These are phyloP conservation scores for Chionomys nivalis DNA, from an alignment of 2,113 vertebrate genomes.

Conservation along the genomic window DNA sequence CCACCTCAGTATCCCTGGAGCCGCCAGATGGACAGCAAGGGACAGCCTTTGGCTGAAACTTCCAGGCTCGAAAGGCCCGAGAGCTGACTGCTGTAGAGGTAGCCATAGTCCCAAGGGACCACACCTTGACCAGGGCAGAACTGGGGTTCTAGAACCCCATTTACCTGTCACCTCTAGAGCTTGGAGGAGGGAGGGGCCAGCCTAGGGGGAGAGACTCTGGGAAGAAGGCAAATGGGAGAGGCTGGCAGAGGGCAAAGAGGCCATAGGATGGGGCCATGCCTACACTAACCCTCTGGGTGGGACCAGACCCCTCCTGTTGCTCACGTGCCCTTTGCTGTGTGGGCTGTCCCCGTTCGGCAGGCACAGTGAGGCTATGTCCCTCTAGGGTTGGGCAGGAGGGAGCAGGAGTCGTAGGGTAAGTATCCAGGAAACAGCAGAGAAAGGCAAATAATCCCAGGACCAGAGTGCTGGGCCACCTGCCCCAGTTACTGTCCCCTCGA, in stretches of 20 bases:
- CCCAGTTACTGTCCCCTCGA: background rate
- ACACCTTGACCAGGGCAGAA: background rate
- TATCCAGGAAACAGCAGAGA: background rate
- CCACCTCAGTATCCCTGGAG: no score
- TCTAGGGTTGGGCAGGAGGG: accelerated
- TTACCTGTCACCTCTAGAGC: background rate
- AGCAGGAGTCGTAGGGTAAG: background rate
- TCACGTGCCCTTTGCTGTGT: background rate
- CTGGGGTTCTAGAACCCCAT: background rate
- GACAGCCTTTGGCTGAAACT: background rate
- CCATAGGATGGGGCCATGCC: background rate
- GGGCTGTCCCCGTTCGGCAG: background rate
- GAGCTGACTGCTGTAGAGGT: background rate
- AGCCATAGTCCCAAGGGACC: background rate
- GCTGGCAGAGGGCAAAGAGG: background rate
- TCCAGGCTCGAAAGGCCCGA: background rate
- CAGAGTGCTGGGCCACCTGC: background rate
- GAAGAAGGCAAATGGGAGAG: accelerated
- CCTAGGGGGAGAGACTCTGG: no score
- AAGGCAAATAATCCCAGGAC: background rate
- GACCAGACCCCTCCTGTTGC: background rate
- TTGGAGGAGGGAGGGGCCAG: no score
- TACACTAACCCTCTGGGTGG: background rate
- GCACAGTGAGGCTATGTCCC: background rate
- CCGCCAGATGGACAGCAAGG: background rate